Percentiles rank a stretch among this genome's conserved stretches.
Conservation (phyloP, 2,888 invertebrate species). For the Apoda limacodes region DNA sequence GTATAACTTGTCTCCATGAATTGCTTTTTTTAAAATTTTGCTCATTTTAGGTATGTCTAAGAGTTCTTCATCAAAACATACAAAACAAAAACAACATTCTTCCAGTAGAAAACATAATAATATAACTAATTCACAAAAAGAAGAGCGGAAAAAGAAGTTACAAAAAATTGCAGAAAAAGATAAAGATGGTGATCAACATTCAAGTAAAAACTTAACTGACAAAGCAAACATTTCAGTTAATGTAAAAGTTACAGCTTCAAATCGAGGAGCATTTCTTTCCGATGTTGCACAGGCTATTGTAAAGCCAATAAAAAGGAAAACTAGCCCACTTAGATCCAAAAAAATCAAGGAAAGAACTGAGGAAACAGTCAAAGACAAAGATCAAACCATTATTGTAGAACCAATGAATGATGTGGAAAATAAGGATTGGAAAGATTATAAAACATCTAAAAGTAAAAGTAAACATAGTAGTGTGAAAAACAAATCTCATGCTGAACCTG, state of each 20-base stretch:
- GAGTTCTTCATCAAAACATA: constrained; percentile 24
- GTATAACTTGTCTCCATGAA: constrained; percentile 10
- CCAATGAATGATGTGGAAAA: not conserved
- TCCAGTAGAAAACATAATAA: constrained; percentile 27
- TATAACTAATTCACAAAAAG: constrained; percentile 44
- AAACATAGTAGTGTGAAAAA: not conserved
- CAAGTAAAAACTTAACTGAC: constrained; percentile 22
- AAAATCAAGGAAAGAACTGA: constrained; percentile 16
- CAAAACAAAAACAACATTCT: constrained; percentile 27
- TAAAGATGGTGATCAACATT: constrained; percentile 25
- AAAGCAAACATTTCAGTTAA: constrained; percentile 29
- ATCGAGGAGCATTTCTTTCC: constrained; percentile 68
- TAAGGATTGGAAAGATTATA: not conserved
- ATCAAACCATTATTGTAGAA: constrained; percentile 7
- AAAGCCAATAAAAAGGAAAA: constrained; percentile 34
- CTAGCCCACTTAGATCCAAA: constrained; percentile 18
- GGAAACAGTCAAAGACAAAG: constrained; percentile 15
- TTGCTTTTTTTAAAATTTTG: constrained; percentile 3
- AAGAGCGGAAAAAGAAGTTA: constrained; percentile 58
- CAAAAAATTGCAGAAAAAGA: constrained; percentile 57
- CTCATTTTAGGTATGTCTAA: constrained; percentile 31
- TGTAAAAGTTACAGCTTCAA: constrained; percentile 62
- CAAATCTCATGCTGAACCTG: constrained; percentile 20
- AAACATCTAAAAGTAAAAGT: not conserved
- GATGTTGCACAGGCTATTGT: constrained; percentile 30